These are phyloP conservation scores for Montifringilla adamsi DNA, from an alignment of 2,113 vertebrate species.

Conservation along the genomic window DNA sequence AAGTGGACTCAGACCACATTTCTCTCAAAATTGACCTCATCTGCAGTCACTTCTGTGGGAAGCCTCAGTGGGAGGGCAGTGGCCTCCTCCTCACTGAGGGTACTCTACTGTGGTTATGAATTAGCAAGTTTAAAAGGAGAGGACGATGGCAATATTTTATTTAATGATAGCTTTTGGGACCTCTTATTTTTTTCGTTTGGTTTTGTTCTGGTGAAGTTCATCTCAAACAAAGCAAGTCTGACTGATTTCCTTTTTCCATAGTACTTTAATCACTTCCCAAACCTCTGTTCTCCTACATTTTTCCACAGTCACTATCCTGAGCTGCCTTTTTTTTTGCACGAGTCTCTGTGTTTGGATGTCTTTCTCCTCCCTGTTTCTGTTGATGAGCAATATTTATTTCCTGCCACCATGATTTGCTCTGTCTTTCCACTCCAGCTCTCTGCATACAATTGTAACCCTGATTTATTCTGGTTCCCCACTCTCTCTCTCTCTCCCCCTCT, in stretches of 20 bases:
- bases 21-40: background rate
- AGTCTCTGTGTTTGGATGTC: background rate
- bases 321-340: background rate
- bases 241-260: background rate
- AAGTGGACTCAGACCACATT: background rate
- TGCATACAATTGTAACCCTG: background rate
- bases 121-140: background rate
- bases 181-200: background rate
- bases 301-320: background rate
- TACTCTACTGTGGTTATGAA: no score
- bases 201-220: background rate
- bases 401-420: slow-evolving; percentile 26
- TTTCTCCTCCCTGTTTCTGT: background rate
- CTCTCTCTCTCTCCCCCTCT: background rate
- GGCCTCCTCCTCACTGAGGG: background rate
- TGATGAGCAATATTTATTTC: slow-evolving; percentile 38
- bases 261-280: background rate
- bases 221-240: background rate
- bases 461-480: background rate
- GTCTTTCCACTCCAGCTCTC: slow-evolving; percentile 5
- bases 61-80: background rate
- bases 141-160: background rate
- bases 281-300: background rate
- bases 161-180: background rate
- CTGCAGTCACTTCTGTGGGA: background rate